These are phyloP conservation scores for Axis porcinus DNA, from an alignment of 2,113 vertebrate species.

Conservation along the genomic window DNA sequence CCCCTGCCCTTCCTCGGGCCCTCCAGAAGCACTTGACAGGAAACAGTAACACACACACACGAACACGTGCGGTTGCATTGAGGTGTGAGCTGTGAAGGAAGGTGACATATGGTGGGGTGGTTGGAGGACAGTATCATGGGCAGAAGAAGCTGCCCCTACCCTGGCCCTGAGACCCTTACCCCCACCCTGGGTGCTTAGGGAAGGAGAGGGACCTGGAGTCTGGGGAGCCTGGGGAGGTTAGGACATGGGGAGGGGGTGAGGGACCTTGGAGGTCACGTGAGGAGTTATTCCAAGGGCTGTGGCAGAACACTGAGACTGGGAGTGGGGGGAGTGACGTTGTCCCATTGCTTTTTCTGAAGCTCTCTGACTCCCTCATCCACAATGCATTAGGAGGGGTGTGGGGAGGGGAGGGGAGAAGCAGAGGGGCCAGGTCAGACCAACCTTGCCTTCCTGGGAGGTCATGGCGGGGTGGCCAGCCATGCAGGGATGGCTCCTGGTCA, in stretches of 20 bases:
- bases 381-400: not conserved
- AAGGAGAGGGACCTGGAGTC: not conserved
- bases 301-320: not conserved
- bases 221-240: not conserved
- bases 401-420: not conserved
- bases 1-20: not conserved
- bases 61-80: not conserved
- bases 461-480: not conserved
- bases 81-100: not conserved
- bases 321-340: accelerated
- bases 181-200: not conserved
- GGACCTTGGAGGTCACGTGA: not conserved
- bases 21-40: not conserved
- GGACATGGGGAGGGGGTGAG: not conserved
- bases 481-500: not conserved
- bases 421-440: not conserved
- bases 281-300: not conserved
- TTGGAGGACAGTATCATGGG: not conserved
- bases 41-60: not conserved
- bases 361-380: not conserved
- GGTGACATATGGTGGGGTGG: too few relatives aligned
- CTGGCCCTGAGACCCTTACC: too few relatives aligned
- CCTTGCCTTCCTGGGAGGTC: not conserved
- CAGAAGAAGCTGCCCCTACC: not conserved
- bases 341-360: not conserved